These are phyloP conservation scores for Neotragus moschatus DNA, from an alignment of 2,113 vertebrate genomes.

Conservation along the genomic window DNA sequence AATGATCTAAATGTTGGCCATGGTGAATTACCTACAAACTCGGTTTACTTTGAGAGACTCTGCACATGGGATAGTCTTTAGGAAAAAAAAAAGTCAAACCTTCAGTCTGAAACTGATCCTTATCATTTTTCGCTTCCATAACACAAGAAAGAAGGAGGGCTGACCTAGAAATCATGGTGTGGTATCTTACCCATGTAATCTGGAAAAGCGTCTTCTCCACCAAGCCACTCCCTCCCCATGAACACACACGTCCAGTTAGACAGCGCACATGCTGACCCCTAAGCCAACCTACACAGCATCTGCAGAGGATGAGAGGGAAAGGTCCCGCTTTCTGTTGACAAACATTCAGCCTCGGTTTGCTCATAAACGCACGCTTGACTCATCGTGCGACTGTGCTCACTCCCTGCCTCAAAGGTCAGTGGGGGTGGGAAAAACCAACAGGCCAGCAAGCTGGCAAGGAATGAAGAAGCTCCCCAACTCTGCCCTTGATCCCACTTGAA, in stretches of 20 bases:
- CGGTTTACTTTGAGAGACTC: background rate
- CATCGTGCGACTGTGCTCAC: constrained; percentile 5
- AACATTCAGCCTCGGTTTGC: constrained; percentile 21
- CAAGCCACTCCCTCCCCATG: background rate
- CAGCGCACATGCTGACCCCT: background rate
- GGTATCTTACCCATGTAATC: background rate
- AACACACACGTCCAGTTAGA: accelerated
- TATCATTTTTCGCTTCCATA: background rate
- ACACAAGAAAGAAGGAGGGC: background rate
- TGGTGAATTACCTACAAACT: background rate
- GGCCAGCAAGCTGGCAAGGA: constrained; percentile 37
- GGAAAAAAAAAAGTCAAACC: background rate
- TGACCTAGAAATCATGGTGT: background rate
- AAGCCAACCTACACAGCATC: background rate
- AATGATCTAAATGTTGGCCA: background rate
- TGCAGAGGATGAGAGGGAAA: background rate
- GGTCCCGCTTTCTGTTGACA: constrained; percentile 53
- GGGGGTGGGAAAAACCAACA: constrained; percentile 63
- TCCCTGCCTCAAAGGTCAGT: constrained; percentile 67
- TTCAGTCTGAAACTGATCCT: background rate
- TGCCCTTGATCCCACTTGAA: background rate
- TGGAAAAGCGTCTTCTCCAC: background rate
- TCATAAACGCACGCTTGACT: constrained; percentile 47
- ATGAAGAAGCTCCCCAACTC: background rate
- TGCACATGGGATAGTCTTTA: background rate